Percentiles rank a stretch among this genome's conserved stretches.
These are phyloP conservation scores for Automeris io DNA, from an alignment of 2,888 invertebrate genomes.

Conservation along the genomic window DNA sequence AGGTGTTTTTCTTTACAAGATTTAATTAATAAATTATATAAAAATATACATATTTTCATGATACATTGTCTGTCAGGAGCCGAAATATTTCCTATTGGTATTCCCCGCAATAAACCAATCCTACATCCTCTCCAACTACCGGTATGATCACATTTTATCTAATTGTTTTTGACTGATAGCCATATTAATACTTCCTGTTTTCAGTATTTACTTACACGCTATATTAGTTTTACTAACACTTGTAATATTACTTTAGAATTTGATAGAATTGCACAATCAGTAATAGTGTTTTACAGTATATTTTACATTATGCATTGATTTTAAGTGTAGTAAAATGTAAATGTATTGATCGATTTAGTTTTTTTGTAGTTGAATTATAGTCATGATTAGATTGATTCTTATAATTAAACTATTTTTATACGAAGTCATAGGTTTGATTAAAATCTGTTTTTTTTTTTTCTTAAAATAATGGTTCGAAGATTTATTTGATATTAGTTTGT, in stretches of 20 bases:
- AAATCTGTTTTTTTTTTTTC: too few species aligned
- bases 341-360: too few species aligned
- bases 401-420: too few species aligned
- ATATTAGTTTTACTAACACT: conserved; percentile 32
- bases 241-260: conserved; percentile 22
- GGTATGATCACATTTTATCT: conserved; percentile 26
- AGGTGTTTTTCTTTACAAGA: neutral
- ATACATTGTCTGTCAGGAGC: neutral
- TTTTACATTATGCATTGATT: too few species aligned
- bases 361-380: too few species aligned
- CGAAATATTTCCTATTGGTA: conserved; percentile 1
- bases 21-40: neutral
- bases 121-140: conserved; percentile 6
- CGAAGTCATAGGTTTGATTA: too few species aligned
- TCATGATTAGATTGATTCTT: too few species aligned
- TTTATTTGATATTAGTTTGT: too few species aligned
- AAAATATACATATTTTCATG: too few species aligned
- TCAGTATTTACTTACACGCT: conserved; percentile 20
- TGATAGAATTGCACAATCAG: neutral
- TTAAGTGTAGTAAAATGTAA: too few species aligned
- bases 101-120: conserved; percentile 1
- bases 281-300: neutral
- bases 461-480: too few species aligned
- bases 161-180: conserved; percentile 16
- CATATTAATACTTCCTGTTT: neutral